Percentiles rank a stretch among this genome's conserved stretches.
Evolutionary conservation across 37 sponge, comb jelly and placozoan genomes (phyloP).

Genomic region (Ephydatia muelleri): DNA sequence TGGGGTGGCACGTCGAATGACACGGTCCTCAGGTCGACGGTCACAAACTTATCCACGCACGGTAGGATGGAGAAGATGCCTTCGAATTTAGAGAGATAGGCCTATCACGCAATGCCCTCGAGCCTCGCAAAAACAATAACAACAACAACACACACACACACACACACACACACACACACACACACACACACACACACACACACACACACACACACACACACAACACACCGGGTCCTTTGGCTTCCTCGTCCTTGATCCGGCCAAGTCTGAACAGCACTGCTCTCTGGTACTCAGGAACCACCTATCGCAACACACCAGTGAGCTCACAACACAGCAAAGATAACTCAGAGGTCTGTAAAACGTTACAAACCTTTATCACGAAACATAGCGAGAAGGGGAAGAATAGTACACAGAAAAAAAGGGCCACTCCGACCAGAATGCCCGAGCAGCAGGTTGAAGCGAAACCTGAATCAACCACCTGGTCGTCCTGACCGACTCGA

Average conservation of each 20-base stretch:
- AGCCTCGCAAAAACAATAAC: too few species aligned
- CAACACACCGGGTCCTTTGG: constrained; percentile 86
- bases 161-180: too few species aligned
- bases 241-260: constrained; percentile 68
- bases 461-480: too few species aligned
- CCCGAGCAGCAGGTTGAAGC: too few species aligned
- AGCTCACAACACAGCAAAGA: too few species aligned
- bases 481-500: too few species aligned
- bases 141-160: too few species aligned
- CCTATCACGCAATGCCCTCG: too few species aligned
- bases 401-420: neutral
- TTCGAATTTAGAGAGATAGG: neutral
- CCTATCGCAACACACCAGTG: constrained; percentile 12
- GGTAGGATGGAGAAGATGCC: constrained; percentile 87
- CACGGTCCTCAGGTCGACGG: constrained; percentile 78
- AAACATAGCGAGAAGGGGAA: neutral
- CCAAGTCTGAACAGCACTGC: constrained; percentile 94
- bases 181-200: neutral
- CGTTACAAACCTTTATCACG: constrained; percentile 87
- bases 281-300: constrained; percentile 86
- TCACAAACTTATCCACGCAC: constrained; percentile 74
- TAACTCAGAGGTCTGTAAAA: too few species aligned
- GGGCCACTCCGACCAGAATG: too few species aligned
- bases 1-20: constrained; percentile 96
- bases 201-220: constrained; percentile 30